phyloP scores from a whole-genome alignment of 2,888 invertebrate species.

The Sarcophaga rosellei region DNA sequence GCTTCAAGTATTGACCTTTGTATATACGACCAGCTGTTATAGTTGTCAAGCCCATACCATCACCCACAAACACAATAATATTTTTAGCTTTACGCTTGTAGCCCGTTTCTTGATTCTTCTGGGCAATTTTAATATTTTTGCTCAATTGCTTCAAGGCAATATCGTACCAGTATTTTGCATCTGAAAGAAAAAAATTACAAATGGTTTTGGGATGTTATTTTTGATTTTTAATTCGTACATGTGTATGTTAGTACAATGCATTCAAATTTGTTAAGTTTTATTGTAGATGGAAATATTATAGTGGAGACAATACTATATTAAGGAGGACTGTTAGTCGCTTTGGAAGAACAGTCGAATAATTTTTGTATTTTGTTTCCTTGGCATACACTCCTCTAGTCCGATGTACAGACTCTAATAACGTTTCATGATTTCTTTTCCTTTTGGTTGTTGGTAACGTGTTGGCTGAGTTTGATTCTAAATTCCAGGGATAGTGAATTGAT shows the following conservation, averaged over 20 bases:
- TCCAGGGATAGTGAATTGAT: too few relatives aligned
- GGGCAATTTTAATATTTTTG: conserved; percentile 81
- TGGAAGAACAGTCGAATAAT: too few relatives aligned
- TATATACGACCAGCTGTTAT: conserved; percentile 85
- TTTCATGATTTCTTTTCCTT: too few relatives aligned
- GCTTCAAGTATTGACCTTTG: conserved; percentile 82
- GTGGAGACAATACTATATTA: too few relatives aligned
- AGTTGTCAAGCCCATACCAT: conserved; percentile 86
- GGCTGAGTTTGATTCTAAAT: too few relatives aligned
- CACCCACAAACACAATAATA: conserved; percentile 85
- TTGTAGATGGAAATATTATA: too few relatives aligned
- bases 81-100: conserved; percentile 83
- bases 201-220: not conserved
- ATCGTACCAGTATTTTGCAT: conserved; percentile 77
- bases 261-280: too few relatives aligned
- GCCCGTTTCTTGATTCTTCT: conserved; percentile 76
- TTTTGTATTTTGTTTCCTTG: too few relatives aligned
- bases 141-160: conserved; percentile 75
- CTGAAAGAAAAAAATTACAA: conserved; percentile 67
- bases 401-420: too few relatives aligned
- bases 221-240: not conserved
- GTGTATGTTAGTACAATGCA: not conserved
- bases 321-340: too few relatives aligned
- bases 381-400: too few relatives aligned
- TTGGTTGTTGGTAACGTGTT: too few relatives aligned